Conservation (phyloP, 2,888 invertebrate species). For the Stenchaetothrips biformis region DNA sequence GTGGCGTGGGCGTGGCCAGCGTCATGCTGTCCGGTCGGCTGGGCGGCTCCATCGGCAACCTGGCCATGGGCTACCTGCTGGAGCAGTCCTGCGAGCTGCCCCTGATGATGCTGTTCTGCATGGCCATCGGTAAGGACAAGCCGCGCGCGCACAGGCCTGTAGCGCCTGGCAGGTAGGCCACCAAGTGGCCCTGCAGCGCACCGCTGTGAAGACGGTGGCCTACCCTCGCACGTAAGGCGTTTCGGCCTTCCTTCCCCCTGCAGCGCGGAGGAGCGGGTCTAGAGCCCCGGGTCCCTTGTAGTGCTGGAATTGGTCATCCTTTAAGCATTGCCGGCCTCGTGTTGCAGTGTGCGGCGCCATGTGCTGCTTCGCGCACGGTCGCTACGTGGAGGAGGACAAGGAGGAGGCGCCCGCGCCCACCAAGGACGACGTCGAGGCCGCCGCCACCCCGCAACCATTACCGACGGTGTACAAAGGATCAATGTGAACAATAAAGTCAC, state of each 20-base stretch:
- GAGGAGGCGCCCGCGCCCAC: neutral
- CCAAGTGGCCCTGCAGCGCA: too few species aligned
- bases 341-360: neutral
- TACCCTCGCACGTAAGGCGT: too few species aligned
- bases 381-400: neutral
- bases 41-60: constrained; percentile 61
- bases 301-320: too few species aligned
- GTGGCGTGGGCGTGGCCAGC: constrained; percentile 60
- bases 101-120: neutral
- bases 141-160: too few species aligned
- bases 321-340: neutral
- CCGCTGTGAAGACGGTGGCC: too few species aligned
- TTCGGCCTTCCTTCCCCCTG: too few species aligned
- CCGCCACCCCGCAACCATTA: too few species aligned
- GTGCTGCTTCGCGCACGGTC: neutral
- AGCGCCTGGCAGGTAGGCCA: too few species aligned
- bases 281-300: too few species aligned
- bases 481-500: neutral
- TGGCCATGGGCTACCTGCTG: constrained; percentile 59
- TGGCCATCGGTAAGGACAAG: neutral
- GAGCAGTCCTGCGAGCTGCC: constrained; percentile 43
- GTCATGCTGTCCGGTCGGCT: constrained; percentile 60
- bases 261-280: too few species aligned
- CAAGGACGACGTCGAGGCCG: too few species aligned
- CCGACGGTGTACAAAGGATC: neutral